phyloP scores from a whole-genome alignment of 1,140 invertebrate species.

The Philopotamus ludificatus region DNA sequence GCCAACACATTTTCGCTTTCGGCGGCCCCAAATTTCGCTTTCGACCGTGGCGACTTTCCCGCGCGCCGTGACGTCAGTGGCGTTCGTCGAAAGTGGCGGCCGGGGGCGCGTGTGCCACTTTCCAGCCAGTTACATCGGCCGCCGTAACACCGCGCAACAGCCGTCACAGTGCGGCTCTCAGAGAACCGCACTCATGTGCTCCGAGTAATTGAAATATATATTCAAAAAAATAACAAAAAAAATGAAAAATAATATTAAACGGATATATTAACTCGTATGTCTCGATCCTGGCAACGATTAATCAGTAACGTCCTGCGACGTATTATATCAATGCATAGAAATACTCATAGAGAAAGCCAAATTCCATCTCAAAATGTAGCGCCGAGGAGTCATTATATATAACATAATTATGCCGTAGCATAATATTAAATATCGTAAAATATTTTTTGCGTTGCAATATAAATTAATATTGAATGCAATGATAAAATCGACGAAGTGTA shows the following conservation, averaged over 20 bases:
- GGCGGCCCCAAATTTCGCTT: constrained; percentile 22
- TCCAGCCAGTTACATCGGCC: background rate
- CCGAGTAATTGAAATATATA: background rate
- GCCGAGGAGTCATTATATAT: too few relatives aligned
- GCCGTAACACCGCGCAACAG: background rate
- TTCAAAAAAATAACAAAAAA: background rate
- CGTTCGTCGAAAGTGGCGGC: background rate
- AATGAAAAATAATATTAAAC: background rate
- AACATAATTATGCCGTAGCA: too few relatives aligned
- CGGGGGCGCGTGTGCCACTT: constrained; percentile 5
- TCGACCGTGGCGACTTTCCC: constrained; percentile 13
- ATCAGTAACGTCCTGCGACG: background rate
- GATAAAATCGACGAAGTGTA: too few relatives aligned
- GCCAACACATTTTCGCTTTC: constrained; percentile 22
- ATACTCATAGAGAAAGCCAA: too few relatives aligned
- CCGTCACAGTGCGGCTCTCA: background rate
- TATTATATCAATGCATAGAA: too few relatives aligned
- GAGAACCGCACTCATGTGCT: background rate
- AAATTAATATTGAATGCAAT: too few relatives aligned
- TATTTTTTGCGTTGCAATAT: too few relatives aligned
- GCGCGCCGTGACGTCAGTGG: constrained; percentile 5
- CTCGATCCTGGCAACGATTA: background rate
- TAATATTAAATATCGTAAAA: too few relatives aligned
- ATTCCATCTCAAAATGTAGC: background rate
- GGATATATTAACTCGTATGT: background rate